Conservation (phyloP, 64 coral and sea anemone genomes). For the Pocillopora damicornis region DNA sequence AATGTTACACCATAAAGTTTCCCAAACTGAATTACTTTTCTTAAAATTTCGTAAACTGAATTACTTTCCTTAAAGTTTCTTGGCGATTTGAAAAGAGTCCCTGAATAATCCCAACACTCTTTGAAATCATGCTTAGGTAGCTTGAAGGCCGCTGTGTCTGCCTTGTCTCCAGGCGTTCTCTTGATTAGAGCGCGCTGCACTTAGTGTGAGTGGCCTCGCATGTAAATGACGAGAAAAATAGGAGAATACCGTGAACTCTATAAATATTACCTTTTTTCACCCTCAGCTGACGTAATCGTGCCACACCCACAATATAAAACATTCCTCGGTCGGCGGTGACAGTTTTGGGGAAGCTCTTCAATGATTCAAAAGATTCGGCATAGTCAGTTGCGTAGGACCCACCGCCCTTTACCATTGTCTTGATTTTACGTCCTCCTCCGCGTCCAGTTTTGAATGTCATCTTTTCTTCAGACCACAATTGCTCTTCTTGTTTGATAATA, state of each 20-base stretch:
- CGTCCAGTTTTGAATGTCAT: conserved; percentile 6
- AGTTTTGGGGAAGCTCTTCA: conserved; percentile 50
- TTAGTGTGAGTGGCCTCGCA: too few species aligned
- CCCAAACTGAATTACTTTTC: too few species aligned
- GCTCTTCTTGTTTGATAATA: conserved; percentile 22
- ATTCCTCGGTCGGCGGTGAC: conserved; percentile 69
- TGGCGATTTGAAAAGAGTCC: too few species aligned
- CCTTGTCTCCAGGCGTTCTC: too few species aligned
- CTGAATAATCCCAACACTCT: too few species aligned
- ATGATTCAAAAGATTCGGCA: neutral
- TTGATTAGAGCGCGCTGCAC: too few species aligned
- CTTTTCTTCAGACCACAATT: conserved; percentile 42
- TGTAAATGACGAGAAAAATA: neutral
- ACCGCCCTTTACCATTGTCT: conserved; percentile 15
- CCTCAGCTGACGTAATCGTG: conserved; percentile 64
- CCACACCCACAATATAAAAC: conserved; percentile 57
- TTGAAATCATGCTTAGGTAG: too few species aligned
- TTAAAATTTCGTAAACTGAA: too few species aligned
- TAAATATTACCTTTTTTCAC: conserved; percentile 41
- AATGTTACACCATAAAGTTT: too few species aligned
- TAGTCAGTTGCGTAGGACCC: neutral
- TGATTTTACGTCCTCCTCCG: conserved; percentile 41
- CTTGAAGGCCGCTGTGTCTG: too few species aligned
- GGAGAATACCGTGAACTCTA: neutral
- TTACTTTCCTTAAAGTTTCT: too few species aligned